Evolutionary conservation across 2,113 vertebrate genomes (phyloP), one percentile per base, ranked within the genome.

Genomic region (Hystrix cristata): DNA sequence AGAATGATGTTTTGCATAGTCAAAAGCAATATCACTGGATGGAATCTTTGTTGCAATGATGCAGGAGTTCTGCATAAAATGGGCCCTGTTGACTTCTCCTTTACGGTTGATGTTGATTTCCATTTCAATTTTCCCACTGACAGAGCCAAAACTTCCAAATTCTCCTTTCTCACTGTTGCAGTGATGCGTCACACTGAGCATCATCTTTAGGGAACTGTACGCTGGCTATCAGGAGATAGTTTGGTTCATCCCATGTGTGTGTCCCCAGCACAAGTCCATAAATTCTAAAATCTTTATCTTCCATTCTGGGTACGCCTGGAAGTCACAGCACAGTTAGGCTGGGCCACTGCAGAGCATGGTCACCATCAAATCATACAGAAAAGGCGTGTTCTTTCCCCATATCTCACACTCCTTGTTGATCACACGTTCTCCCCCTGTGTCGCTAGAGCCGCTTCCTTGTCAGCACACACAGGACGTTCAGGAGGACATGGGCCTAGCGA

Each of bases 21-120:
- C n/a, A 72, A 38, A 69, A 72, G 10, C 69, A 43, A 72, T 98
- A 8, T 99, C 99, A 2, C 99, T 99, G 96, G 99, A 99, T 25
- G 99, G 99, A 34, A 99, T 99, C 98, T 99, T 99, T 15, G 99
- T 99, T 83, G 99, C 99, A 19, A 99, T 99, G 97, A 99, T 99
- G 79, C 99, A 99, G 7, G 99, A 99, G 96, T 99, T 99, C 98
- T 99, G 99, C 99, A 99, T 99, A 97, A 99, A 99, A 29, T 99
- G 99, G 0, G 99, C 99, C 98, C 99, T 98, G 98, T 99, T 99
- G 94, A 99, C 99, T 97, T 99, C 99, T 87, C 99, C 99, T 98
- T 99, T 99, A 1, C 99, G 99, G 97, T 99, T 99, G 86, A 99
- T 99, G 98, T 99, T 99, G 97, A 99, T 99, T 97, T 99, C 99